Evolutionary conservation across 2,113 vertebrate species (phyloP), one percentile per base, ranked within the genome.

Genomic region (Diphyllodes magnificus): DNA sequence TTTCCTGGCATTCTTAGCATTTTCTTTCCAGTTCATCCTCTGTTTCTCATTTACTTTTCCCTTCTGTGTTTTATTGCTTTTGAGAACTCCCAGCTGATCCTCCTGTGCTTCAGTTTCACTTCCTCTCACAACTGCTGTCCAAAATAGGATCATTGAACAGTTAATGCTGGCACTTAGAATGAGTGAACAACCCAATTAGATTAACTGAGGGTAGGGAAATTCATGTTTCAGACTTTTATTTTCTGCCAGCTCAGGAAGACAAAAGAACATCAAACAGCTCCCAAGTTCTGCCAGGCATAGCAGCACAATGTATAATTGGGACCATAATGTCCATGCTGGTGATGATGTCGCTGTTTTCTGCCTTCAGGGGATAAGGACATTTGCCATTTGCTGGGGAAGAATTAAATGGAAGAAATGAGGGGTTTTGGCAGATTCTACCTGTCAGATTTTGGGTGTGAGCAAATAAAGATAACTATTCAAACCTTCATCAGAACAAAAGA

Each of bases 21-120:
- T 96, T 94, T 95, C 79, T 96, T 93, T 88, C 82, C 88, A 88
- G 54, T 86, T 95, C 75, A 83, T 86, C 76, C 75, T 90, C 90
- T 92, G 42, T 86, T 95, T 93, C 88, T 94, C 86, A 88, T 95
- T 96, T 95, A 88, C 64, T 92, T 94, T 93, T 83, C 86, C 72
- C 39, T 83, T 80, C 88, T 88, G 88, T 77, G 51, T 96, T 93
- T 88, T 95, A 93, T 92, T 94, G 90, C 93, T 92, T 93, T 94
- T 92, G 85, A 93, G 66, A 95, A 86, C 79, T 94, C 90, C 88
- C 93, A 94, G 82, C 45, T 96, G 93, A 94, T 96, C 84, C 84
- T 93, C 82, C 75, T 94, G 88, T 86, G 66, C 86, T 93, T 72
- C 30, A 33, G 68, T 88, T 93, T 59, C 66, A 85, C 87, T 93